Base-by-base conservation (phyloP, 2,113 vertebrate species). In the Arvicanthis niloticus region DNA sequence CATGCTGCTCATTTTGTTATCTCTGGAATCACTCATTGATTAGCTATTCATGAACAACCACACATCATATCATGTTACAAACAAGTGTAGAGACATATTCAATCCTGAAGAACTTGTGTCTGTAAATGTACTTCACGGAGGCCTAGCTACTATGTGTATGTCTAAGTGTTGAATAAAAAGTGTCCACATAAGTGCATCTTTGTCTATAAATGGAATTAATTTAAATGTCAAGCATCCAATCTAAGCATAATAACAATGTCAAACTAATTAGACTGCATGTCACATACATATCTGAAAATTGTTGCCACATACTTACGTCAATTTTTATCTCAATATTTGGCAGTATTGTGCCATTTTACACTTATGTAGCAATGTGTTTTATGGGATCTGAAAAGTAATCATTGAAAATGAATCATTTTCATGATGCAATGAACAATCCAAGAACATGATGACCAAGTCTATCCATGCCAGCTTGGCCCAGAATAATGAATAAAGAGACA, bases 321-420 rank as follows among this genome's bases (percentile, higher is more conserved):
- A 80, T 22, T 88, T 87, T 40, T 93, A 16, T 78, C 62, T 53
- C 5, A 89, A 45, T 56, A 8, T 15, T 89, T 94, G n/a, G 86
- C 62, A 77, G 9, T 75, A 26, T 26, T 31, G 22, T 60, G 9
- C 1, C 78, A 70, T 17, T 70, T 72, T 60, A 62, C 11, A 80
- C 60, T 89, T 77, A 13, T 40, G 42, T 45, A 90, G 45, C 24
- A 84, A 73, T 80, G 60, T 72, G 11, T 51, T 86, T 26, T 40
- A 89, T 11, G 19, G 7, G 88, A 92, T 53, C 84, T 80, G 58
- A 40, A 90, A 94, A 96, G 67, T 65, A 58, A 73, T 77, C 88
- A 89, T 84, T 93, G 62, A 60, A 70, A 37, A 67, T n/a, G 1
- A 82, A 15, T 90, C 29, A 90, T 88, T 91, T 93, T 92, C n/a